Evolutionary conservation across 2,113 vertebrate genomes (phyloP).

Genomic region (Antechinus flavipes): DNA sequence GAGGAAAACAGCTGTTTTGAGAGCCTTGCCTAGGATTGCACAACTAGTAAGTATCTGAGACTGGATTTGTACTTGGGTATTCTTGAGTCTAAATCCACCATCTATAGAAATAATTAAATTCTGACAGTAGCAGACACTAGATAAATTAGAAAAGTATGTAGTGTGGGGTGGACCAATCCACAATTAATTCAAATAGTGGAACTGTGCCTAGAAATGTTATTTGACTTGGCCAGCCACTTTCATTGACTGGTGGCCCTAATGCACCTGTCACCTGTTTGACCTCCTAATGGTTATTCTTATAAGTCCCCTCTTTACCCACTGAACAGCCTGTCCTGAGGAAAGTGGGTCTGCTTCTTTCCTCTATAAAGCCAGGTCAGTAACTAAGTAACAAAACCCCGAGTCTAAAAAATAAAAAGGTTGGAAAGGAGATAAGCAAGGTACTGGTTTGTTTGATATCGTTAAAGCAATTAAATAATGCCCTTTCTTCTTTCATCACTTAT

Average conservation of each 20-base stretch:
- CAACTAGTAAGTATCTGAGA: neutral
- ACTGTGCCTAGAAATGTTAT: neutral
- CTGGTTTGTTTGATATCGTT: conserved; percentile 46
- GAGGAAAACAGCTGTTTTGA: neutral
- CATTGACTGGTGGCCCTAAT: neutral
- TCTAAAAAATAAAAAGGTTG: conserved; percentile 41
- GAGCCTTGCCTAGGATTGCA: neutral
- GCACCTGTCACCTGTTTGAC: neutral
- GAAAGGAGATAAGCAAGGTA: conserved; percentile 37
- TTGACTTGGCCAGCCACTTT: neutral
- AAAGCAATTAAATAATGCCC: conserved; percentile 54
- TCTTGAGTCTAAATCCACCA: neutral
- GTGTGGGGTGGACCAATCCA: neutral
- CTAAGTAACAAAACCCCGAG: conserved; percentile 67
- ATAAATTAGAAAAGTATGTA: neutral
- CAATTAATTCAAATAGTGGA: neutral
- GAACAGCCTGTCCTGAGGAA: neutral
- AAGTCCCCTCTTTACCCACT: neutral
- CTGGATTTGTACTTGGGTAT: neutral
- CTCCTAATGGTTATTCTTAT: neutral
- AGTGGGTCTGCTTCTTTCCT: neutral
- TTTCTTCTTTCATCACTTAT: conserved; percentile 55
- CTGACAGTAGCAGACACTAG: conserved; percentile 18
- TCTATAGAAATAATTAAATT: neutral
- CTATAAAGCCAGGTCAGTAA: conserved; percentile 15